Conservation (phyloP, 2,888 invertebrate species). For the Drosophila picticornis region DNA sequence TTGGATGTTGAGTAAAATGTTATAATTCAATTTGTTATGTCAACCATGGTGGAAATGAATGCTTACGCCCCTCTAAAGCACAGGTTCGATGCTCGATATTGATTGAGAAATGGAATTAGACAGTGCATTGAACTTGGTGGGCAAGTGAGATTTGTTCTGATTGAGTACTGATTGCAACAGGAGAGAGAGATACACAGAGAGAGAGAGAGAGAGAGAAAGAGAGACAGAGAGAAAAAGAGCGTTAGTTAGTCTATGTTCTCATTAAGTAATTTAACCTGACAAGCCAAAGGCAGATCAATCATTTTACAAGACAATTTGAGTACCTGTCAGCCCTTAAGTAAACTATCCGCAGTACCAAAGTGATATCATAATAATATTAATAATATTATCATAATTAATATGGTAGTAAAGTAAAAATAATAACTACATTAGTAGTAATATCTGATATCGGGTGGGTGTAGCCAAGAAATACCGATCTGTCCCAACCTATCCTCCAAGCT, state of each 20-base stretch:
- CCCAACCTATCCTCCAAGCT: background rate
- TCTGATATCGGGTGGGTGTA: background rate
- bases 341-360: background rate
- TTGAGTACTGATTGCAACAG: constrained; percentile 2
- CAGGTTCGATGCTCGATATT: constrained; percentile 17
- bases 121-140: constrained; percentile 52
- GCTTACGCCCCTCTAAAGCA: constrained; percentile 1
- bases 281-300: background rate
- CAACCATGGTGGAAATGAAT: constrained; percentile 26
- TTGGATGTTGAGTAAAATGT: constrained; percentile 33
- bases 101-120: constrained; percentile 48
- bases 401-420: background rate
- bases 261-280: background rate
- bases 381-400: background rate
- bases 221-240: background rate
- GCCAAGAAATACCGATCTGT: background rate
- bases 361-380: background rate
- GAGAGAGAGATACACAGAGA: background rate
- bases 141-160: background rate
- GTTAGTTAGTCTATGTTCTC: background rate
- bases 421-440: background rate
- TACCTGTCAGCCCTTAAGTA: background rate
- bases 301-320: background rate
- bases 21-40: constrained; percentile 72
- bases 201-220: background rate